phyloP scores from a whole-genome alignment of 2,888 invertebrate species.

The Selenia dentaria region DNA sequence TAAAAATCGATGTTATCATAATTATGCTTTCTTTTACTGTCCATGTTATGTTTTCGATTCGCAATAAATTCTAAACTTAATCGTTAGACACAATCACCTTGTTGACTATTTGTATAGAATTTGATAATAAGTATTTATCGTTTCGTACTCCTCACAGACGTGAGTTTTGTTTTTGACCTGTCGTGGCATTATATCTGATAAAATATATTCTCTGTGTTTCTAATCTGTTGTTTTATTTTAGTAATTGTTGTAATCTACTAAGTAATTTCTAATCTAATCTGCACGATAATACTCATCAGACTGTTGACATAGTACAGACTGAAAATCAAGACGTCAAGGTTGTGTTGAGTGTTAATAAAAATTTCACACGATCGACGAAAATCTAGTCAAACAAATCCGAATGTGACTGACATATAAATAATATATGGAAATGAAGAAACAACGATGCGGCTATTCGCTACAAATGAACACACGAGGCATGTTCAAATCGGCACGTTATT shows the following conservation, averaged over 20 bases:
- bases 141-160: slow-evolving; percentile 73
- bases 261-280: slow-evolving; percentile 16
- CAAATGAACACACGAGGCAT: slow-evolving; percentile 2
- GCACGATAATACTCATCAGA: slow-evolving; percentile 8
- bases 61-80: slow-evolving; percentile 30
- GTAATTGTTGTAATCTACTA: neutral
- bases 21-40: no score
- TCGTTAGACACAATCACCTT: slow-evolving; percentile 65
- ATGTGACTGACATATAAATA: neutral
- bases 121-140: slow-evolving; percentile 69
- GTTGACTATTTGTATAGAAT: slow-evolving; percentile 82
- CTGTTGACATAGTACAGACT: slow-evolving; percentile 9
- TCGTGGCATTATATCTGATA: slow-evolving; percentile 79
- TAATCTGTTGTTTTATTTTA: slow-evolving; percentile 58
- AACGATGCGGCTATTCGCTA: neutral
- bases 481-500: neutral
- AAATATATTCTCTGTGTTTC: slow-evolving; percentile 84
- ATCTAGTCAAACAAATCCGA: no score
- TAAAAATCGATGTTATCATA: no score
- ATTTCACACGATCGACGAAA: neutral
- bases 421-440: slow-evolving; percentile 6
- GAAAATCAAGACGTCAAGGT: slow-evolving; percentile 4
- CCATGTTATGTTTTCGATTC: slow-evolving; percentile 2
- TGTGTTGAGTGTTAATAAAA: slow-evolving; percentile 4
- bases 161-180: slow-evolving; percentile 80